Evolutionary conservation across 2,113 vertebrate genomes (phyloP).

Genomic region (Monopterus albus): DNA sequence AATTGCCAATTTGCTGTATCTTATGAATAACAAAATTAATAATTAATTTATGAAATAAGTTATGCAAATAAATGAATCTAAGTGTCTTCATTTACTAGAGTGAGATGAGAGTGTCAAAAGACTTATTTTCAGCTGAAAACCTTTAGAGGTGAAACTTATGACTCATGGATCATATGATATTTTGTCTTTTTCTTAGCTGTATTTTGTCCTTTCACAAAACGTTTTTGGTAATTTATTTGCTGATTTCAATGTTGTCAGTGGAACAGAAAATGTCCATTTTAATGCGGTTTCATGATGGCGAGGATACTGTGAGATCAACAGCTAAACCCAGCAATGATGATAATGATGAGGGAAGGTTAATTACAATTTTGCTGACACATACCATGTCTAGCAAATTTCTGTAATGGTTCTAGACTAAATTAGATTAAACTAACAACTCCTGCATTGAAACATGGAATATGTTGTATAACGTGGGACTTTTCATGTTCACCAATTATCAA

Average conservation of each 20-base stretch:
- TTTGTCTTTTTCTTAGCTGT: neutral
- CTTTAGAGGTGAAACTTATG: conserved; percentile 6
- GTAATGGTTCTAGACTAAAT: neutral
- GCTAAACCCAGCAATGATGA: neutral
- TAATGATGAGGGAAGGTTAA: neutral
- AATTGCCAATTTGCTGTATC: conserved; percentile 47
- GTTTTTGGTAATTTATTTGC: neutral
- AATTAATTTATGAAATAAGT: conserved; percentile 58
- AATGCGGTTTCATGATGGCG: neutral
- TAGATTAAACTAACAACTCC: conserved; percentile 14
- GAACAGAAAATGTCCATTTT: neutral
- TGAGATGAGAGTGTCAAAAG: conserved; percentile 16
- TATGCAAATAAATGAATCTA: conserved; percentile 59
- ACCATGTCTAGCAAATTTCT: neutral
- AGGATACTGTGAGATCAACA: neutral
- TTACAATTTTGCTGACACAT: neutral
- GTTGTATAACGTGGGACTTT: conserved; percentile 17
- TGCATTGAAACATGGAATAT: conserved; percentile 1
- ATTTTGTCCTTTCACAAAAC: neutral
- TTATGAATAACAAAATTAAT: conserved; percentile 62
- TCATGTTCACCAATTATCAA: neutral
- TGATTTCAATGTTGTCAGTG: neutral
- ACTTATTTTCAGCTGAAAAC: conserved; percentile 20
- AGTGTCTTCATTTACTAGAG: conserved; percentile 54
- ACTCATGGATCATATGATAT: conserved; percentile 7